Evolutionary conservation across 2,797 vertebrate species (phyloP), one percentile per base, ranked within the genome.

Genomic region (Menidia menidia): DNA sequence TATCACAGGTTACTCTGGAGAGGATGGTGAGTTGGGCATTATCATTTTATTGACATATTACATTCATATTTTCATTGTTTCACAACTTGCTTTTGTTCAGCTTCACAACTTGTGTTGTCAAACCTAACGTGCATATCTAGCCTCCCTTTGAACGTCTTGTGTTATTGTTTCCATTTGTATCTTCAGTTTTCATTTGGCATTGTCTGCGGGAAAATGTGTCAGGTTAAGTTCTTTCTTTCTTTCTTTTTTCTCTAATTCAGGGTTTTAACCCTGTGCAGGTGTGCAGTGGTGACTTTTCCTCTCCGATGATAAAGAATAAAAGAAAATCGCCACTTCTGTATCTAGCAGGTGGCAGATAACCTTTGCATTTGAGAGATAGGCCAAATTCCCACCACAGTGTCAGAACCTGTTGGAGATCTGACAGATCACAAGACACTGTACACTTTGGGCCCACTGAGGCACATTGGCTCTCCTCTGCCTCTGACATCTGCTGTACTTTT

Each of bases 1-100:
- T 16, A 88, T 96, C 62, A 93, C 93, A 0, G 96, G 96, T 0
- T 97, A 97, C 80, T 98, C 98, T 0, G 97, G 97, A 77, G 97
- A 98, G 87, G 98, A 99, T 5, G 85, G 98, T 99, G 87, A 96
- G 96, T 95, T 45, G 10, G 9, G 9, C 53, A 15, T 3, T 12
- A 59, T 61, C 0, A 10, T 47, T 10, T 56, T 4, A 59, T 72
- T 65, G 1, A 32, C 59, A 10, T 58, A 42, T 64, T 59, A 32
- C 9, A 43, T 16, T 57, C 15, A 41, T 2, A 25, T 1, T 50
- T 31, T 44, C 1, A 64, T 4, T n/a, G 60, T 4, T 77, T 51
- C 16, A 31, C 14, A 31, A 8, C 19, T 59, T 14, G n/a, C 6
- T 64, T 60, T 1, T 12, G 35, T 54, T 60, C 32, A 51, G 53